Evolutionary conservation across 1,140 invertebrate genomes (phyloP), one percentile per base, ranked within the genome.

Genomic region (Zaprionus ornatus): DNA sequence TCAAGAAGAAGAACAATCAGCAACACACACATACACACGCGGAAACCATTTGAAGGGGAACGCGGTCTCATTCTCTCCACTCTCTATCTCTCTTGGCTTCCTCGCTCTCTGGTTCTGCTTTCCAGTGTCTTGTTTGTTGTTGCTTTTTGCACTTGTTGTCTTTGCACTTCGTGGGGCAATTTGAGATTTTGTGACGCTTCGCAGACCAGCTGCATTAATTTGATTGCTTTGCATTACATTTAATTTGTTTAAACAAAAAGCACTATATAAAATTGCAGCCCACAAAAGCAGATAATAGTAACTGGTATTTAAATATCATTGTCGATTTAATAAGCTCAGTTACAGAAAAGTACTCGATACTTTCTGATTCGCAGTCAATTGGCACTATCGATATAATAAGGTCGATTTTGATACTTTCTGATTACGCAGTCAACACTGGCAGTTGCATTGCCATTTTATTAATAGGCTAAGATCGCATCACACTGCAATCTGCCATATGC

Each of bases 101-200:
- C 10, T 21, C 19, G 19, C 21, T 7, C 56, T 72, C 37, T 71
- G 6, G 9, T 48, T 45, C 54, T 42, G 59, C 25, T 17, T 48
- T 7, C 9, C 70, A 45, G 40, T 61, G 48, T 35, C 67, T 59
- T 37, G 56, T 66, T 66, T 32, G 13, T 50, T 21, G 2, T 21
- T 45, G 5, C 42, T 70, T 70, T 75, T 70, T 69, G 56, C 59
- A 67, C 65, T 25, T 60, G 64, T 70, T 75, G 59, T 72, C 61
- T 40, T 13, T 60, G 40, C 40, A 45, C 17, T 64, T 50, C 54
- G 42, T 62, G 68, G 12, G 54, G 68, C 68, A 76, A 72, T 62
- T 72, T 72, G 48, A 66, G 35, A 65, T 72, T 72, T 72, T 71
- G 54, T 52, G 29, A 27, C 42, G 68, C 68, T 55, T 55, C 54